Percentiles rank a stretch among this genome's conserved stretches.
phyloP scores from a whole-genome alignment of 2,113 vertebrate genomes.

The Variabilichromis moorii region DNA sequence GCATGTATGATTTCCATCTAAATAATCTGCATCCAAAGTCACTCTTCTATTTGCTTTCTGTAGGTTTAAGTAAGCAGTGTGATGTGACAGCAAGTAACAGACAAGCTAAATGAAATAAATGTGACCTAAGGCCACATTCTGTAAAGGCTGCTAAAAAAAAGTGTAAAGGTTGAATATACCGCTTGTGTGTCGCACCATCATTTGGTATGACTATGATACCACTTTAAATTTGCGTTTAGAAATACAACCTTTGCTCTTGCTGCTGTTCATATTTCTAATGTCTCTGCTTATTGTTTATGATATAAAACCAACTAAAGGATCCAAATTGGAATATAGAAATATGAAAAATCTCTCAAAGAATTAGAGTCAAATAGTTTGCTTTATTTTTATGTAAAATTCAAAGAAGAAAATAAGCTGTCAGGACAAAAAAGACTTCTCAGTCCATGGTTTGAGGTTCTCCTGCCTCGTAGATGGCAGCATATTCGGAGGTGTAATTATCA shows the following conservation, averaged over 20 bases:
- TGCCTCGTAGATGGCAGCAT: conserved; percentile 4
- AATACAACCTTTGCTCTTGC: neutral
- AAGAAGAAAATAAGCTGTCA: neutral
- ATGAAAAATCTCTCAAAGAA: neutral
- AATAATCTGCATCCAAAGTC: neutral
- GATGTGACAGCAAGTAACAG: neutral
- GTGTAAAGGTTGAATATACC: neutral
- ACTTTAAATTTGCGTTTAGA: neutral
- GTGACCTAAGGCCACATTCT: neutral
- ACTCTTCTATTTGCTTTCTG: neutral
- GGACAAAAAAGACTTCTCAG: neutral
- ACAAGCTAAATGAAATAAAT: neutral
- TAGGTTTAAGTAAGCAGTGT: neutral
- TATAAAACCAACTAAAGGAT: neutral
- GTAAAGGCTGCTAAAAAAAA: neutral
- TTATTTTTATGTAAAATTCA: neutral
- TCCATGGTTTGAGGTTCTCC: conserved; percentile 22
- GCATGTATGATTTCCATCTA: neutral
- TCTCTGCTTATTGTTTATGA: neutral
- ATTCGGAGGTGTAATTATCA: neutral
- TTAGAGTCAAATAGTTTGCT: neutral
- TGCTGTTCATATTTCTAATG: neutral
- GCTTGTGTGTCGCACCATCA: neutral
- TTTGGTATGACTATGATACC: neutral
- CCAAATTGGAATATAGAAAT: neutral